Base-by-base conservation (phyloP, 1,140 invertebrate species). In the Aphaenogaster floridana region DNA sequence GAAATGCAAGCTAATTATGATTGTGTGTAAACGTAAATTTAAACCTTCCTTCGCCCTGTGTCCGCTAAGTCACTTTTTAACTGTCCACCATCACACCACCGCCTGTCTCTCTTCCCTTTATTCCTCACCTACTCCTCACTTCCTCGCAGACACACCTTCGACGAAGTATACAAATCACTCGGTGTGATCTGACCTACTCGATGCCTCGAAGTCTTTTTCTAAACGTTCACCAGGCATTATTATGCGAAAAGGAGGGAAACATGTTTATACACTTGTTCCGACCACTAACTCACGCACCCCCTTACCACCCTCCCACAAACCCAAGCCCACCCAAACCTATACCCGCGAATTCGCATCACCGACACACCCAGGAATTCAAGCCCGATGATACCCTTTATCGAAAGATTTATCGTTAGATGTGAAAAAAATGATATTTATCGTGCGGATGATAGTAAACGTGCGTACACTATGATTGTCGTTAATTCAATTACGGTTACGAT, bases 321-420 rank as follows among this genome's bases (percentile, higher is more conserved):
- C 28, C n/a, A 17, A 69, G 42, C 28, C 71, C 64, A 34, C 89
- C 54, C 45, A 39, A n/a, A 34, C 0, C 9, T 34, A 45, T n/a
- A 59, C 64, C 71, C 63, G 54, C 50, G 45, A 81, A 86, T 57
- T 81, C 84, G 83, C 21, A 87, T 89, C 86, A 87, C 76, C 61
- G 68, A 91, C 57, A 90, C 83, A 79, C 76, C 59, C 86, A 87
- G 61, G 86, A 83, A 77, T 80, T 81, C 57, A 80, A 86, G 76
- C 89, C 74, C 80, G 76, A 86, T 54, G 76, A 86, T 54, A 81
- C 80, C 89, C 48, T 61, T 88, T 90, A 86, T 61, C 78, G 80
- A 88, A 88, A 94, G 93, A 94, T 95, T 95, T 94, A 95, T 95
- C 93, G 94, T 95, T 95, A 95, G 94, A 94, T 95, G 94, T 95